Conservation (phyloP, 1,140 invertebrate genomes). For the Aricia agestis region DNA sequence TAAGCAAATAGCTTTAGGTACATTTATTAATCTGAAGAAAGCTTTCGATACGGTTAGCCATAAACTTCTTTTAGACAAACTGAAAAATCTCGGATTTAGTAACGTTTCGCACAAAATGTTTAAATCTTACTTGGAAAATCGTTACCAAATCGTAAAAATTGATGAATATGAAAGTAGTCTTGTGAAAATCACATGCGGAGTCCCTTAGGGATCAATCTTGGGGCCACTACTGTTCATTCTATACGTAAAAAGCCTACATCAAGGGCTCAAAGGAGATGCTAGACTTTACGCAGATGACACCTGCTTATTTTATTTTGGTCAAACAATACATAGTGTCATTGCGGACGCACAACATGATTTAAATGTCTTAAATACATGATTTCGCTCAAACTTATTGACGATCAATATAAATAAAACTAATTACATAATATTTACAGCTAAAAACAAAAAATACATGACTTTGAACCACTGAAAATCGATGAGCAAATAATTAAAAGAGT, state of each 20-base stretch:
- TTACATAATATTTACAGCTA: conserved; percentile 33
- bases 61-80: conserved; percentile 22
- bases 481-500: conserved; percentile 20
- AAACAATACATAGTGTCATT: conserved; percentile 24
- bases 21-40: conserved; percentile 32
- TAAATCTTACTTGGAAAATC: conserved; percentile 32
- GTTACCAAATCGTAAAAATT: conserved; percentile 35
- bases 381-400: conserved; percentile 33
- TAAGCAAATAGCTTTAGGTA: conserved; percentile 26
- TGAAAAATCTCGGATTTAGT: conserved; percentile 12
- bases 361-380: conserved; percentile 30
- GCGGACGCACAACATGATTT: conserved; percentile 32
- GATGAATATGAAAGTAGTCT: conserved; percentile 20
- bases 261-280: conserved; percentile 31
- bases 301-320: conserved; percentile 31
- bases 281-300: conserved; percentile 39
- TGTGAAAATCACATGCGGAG: conserved; percentile 17
- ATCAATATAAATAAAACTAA: conserved; percentile 37
- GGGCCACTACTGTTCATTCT: conserved; percentile 33
- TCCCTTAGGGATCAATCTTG: conserved; percentile 32
- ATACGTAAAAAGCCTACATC: conserved; percentile 31
- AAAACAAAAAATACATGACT: conserved; percentile 35
- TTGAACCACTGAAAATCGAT: conserved; percentile 27
- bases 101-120: conserved; percentile 19
- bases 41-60: conserved; percentile 28